These are phyloP conservation scores for Mallotus villosus DNA, from an alignment of 2,797 vertebrate species.

Conservation along the genomic window DNA sequence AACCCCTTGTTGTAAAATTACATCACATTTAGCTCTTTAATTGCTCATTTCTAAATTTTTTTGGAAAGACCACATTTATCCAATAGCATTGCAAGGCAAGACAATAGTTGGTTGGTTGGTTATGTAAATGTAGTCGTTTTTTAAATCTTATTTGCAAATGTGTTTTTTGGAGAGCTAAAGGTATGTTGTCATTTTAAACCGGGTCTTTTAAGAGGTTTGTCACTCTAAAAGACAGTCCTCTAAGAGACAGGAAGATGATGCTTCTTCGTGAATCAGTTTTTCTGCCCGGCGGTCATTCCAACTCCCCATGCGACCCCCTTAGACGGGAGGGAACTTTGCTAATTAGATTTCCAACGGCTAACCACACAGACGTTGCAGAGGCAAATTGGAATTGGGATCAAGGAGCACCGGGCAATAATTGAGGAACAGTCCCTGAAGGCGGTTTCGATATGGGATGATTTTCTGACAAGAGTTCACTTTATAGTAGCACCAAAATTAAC, in stretches of 20 bases:
- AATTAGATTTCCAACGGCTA: constrained; percentile 65
- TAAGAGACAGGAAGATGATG: constrained; percentile 1
- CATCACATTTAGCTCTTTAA: too few species aligned
- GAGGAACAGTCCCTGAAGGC: constrained; percentile 45
- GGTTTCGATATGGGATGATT: constrained; percentile 14
- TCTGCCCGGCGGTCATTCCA: constrained; percentile 42
- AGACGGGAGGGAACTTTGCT: constrained; percentile 46
- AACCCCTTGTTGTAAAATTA: too few species aligned
- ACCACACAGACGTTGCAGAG: constrained; percentile 34
- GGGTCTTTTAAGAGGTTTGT: constrained; percentile 9
- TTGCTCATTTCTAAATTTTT: too few species aligned
- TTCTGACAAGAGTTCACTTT: constrained; percentile 25
- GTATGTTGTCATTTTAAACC: too few species aligned
- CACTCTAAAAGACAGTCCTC: neutral
- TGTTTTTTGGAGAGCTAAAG: too few species aligned
- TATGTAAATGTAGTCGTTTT: too few species aligned
- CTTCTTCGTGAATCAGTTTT: constrained; percentile 1
- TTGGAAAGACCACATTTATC: too few species aligned
- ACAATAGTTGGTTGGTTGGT: too few species aligned
- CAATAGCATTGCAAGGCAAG: too few species aligned
- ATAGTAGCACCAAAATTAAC: constrained; percentile 6
- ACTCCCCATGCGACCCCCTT: constrained; percentile 43
- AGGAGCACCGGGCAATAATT: constrained; percentile 65
- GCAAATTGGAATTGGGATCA: constrained; percentile 71
- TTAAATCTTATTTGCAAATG: too few species aligned